Evolutionary conservation across 92 coral and sea anemone species (phyloP).

Genomic region (Epizoanthus fatuus): DNA sequence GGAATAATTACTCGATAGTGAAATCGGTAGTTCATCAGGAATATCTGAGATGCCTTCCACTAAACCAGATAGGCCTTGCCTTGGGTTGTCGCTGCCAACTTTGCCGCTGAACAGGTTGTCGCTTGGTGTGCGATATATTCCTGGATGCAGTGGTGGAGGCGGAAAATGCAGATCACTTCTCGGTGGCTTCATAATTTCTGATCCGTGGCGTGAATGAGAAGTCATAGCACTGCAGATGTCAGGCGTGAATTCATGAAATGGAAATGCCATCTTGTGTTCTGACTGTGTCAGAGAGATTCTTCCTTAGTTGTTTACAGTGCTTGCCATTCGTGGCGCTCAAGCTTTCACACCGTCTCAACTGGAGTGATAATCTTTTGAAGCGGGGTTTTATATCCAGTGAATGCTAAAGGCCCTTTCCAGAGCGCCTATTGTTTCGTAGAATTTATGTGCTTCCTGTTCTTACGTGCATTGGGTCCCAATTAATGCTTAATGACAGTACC

Average conservation of each 20-base stretch:
- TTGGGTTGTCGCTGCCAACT: slow-evolving; percentile 53
- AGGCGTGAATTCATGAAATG: slow-evolving; percentile 75
- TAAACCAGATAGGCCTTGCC: slow-evolving; percentile 49
- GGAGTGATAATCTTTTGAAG: slow-evolving; percentile 64
- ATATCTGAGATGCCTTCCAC: slow-evolving; percentile 82
- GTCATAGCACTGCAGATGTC: slow-evolving; percentile 71
- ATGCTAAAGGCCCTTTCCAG: slow-evolving; percentile 85
- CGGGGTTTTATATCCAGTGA: slow-evolving; percentile 88
- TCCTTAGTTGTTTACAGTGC: slow-evolving; percentile 37
- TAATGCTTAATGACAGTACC: slow-evolving; percentile 95
- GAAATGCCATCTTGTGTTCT: slow-evolving; percentile 80
- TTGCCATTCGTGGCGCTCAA: slow-evolving; percentile 35
- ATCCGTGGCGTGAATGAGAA: slow-evolving; percentile 81
- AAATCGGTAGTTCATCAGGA: slow-evolving; percentile 80
- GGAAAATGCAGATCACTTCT: slow-evolving; percentile 58
- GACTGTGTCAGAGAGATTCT: slow-evolving; percentile 7
- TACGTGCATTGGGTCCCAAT: slow-evolving; percentile 97
- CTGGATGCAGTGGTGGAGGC: slow-evolving; percentile 74
- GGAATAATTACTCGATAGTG: slow-evolving; percentile 54
- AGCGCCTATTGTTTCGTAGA: slow-evolving; percentile 88
- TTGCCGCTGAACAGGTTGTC: slow-evolving; percentile 45
- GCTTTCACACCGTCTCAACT: slow-evolving; percentile 44
- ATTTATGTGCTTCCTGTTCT: slow-evolving; percentile 97
- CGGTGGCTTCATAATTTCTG: slow-evolving; percentile 82
- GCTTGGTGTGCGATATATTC: slow-evolving; percentile 38